Percentiles rank a stretch among this genome's conserved stretches.
These are phyloP conservation scores for Esox niger DNA, from an alignment of 2,113 vertebrate species.

Conservation along the genomic window DNA sequence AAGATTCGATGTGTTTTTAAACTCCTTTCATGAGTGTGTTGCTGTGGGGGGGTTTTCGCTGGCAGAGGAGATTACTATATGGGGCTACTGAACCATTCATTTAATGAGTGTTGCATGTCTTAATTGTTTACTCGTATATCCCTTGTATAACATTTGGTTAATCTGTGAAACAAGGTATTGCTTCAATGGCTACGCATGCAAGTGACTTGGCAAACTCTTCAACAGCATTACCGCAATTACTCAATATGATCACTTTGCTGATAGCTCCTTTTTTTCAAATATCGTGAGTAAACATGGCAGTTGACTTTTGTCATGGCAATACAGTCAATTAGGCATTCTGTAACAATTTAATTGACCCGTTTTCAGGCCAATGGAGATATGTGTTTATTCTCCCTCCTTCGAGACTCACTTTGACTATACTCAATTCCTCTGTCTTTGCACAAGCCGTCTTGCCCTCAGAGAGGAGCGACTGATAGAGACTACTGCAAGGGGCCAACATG, in stretches of 20 bases:
- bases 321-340: no score
- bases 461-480: constrained; percentile 39
- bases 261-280: no score
- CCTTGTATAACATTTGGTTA: no score
- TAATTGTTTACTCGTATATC: no score
- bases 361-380: not conserved
- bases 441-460: constrained; percentile 26
- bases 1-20: constrained; percentile 2
- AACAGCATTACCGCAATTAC: no score
- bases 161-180: no score
- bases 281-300: no score
- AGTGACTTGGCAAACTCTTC: no score
- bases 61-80: constrained; percentile 1
- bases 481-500: constrained; percentile 24
- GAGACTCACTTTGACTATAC: not conserved
- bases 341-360: no score
- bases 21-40: constrained; percentile 10
- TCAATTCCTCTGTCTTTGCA: constrained; percentile 6
- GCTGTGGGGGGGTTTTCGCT: constrained; percentile 11
- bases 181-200: no score
- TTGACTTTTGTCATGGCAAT: no score
- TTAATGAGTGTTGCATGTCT: not conserved
- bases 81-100: not conserved
- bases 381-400: not conserved
- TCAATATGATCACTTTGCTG: no score